Conservation (phyloP, 2,888 invertebrate genomes). For the Drosophila crucigera region DNA sequence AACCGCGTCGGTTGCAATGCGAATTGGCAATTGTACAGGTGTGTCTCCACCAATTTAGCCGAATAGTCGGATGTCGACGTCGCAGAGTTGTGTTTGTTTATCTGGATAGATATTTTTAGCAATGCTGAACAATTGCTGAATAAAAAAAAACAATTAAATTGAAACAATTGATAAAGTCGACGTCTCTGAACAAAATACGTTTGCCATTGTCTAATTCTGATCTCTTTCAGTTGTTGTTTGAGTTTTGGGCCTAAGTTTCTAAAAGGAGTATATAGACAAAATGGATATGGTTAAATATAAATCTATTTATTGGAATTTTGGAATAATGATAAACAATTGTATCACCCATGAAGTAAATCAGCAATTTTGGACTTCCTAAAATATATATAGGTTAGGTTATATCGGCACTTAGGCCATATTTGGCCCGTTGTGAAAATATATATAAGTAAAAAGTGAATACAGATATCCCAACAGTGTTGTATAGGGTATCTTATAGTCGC, state of each 20-base stretch:
- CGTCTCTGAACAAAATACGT: conserved; percentile 52
- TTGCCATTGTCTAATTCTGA: conserved; percentile 57
- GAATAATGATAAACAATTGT: background rate
- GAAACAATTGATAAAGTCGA: conserved; percentile 63
- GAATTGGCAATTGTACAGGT: conserved; percentile 66
- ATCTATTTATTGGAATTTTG: fast-evolving
- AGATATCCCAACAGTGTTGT: background rate
- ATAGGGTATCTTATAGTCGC: background rate
- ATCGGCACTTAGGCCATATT: too few species aligned
- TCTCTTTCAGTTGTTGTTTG: conserved; percentile 40
- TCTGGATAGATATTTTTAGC: conserved; percentile 6
- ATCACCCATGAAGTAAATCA: background rate
- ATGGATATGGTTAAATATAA: background rate
- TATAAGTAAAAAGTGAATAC: background rate
- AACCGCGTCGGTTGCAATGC: conserved; percentile 62
- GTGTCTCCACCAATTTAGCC: conserved; percentile 29
- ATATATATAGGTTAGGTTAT: background rate
- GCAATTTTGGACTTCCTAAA: background rate
- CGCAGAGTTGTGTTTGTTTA: conserved; percentile 27
- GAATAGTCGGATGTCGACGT: conserved; percentile 27
- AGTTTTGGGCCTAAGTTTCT: conserved; percentile 9
- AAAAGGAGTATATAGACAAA: background rate
- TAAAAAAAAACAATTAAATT: conserved; percentile 51
- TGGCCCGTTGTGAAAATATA: too few species aligned
- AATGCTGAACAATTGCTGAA: conserved; percentile 27